A percentile compares a stretch with the other conserved stretches of the same genome.
These are phyloP conservation scores for Gerris lacustris DNA, from an alignment of 2,888 invertebrate genomes.

Conservation along the genomic window DNA sequence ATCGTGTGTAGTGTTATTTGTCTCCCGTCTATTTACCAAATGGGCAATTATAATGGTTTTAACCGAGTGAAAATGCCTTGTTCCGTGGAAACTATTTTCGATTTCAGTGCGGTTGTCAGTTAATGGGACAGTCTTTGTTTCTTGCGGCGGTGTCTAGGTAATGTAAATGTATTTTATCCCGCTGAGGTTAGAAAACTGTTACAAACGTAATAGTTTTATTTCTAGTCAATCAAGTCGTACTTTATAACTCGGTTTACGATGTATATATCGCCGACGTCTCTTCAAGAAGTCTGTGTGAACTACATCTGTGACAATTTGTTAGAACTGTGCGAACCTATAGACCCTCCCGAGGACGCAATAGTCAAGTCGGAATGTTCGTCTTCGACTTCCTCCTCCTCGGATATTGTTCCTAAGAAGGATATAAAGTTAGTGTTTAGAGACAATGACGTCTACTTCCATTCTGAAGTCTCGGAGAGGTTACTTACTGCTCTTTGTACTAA, in stretches of 20 bases:
- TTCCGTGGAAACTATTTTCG: neutral
- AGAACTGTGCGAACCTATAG: slow-evolving; percentile 39
- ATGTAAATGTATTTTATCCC: no score
- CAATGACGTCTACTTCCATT: slow-evolving; percentile 45
- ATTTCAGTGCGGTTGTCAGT: neutral
- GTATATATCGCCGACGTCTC: slow-evolving; percentile 42
- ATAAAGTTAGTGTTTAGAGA: slow-evolving; percentile 38
- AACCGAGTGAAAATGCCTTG: neutral
- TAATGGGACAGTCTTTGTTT: neutral
- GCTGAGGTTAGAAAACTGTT: neutral
- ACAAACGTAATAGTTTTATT: neutral
- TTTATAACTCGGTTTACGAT: slow-evolving; percentile 11
- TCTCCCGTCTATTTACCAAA: neutral
- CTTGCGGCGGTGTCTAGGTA: no score
- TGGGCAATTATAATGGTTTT: neutral
- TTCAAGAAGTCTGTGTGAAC: slow-evolving; percentile 51
- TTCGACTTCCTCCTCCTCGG: slow-evolving; percentile 13
- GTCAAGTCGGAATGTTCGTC: slow-evolving; percentile 16
- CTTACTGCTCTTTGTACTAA: slow-evolving; percentile 45
- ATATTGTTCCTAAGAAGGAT: slow-evolving; percentile 15
- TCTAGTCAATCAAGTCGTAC: neutral
- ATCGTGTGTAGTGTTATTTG: neutral
- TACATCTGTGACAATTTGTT: slow-evolving; percentile 51
- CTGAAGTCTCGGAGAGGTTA: slow-evolving; percentile 46
- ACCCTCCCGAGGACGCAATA: slow-evolving; percentile 8